phyloP scores from a whole-genome alignment of 2,888 invertebrate genomes.

The Caenorhabditis sp. region DNA sequence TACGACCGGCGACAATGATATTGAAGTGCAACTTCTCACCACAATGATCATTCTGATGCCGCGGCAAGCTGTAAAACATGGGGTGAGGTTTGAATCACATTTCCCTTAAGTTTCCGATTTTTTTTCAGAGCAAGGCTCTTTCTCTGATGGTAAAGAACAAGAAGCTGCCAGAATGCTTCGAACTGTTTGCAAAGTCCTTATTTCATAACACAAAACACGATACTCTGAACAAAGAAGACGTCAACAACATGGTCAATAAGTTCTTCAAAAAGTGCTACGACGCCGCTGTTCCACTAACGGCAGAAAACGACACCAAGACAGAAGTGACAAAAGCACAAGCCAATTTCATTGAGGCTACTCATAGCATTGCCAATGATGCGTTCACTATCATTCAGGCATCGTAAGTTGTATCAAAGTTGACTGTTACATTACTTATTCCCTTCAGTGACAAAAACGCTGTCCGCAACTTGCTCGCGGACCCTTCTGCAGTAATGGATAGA shows the following conservation, averaged over 20 bases:
- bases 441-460: constrained; percentile 18
- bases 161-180: no score
- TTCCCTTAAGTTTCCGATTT: not conserved
- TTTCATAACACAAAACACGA: no score
- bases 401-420: not conserved
- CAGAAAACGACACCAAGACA: not conserved
- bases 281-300: not conserved
- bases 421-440: no score
- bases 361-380: constrained; percentile 11
- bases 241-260: not conserved
- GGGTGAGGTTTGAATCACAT: not conserved
- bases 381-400: constrained; percentile 4
- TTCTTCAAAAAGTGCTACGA: not conserved
- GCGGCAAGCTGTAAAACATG: not conserved
- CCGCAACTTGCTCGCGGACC: no score
- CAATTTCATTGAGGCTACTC: not conserved
- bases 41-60: not conserved
- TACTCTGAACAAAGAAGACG: not conserved
- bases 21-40: not conserved
- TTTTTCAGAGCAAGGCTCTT: no score
- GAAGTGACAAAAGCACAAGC: not conserved
- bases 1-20: not conserved
- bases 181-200: no score
- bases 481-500: not conserved
- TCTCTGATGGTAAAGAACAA: no score